Percentiles rank a stretch among this genome's conserved stretches.
Evolutionary conservation across 2,797 vertebrate species (phyloP).

Genomic region (Threskiornis aethiopicus): DNA sequence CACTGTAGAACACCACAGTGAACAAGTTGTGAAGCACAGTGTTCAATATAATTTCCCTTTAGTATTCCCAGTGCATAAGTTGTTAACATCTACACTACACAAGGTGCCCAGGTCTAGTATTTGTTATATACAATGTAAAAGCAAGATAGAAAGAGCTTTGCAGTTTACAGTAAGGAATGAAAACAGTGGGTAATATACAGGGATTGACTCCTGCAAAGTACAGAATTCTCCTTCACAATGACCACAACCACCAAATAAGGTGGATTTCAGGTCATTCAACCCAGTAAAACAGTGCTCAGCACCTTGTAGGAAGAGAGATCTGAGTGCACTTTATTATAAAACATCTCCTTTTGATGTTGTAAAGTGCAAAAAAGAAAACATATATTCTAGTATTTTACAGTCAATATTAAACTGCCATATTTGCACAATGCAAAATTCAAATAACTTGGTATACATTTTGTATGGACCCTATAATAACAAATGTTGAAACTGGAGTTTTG

Average conservation of each 20-base stretch:
- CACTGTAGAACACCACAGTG: conserved; percentile 72
- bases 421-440: conserved; percentile 64
- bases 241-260: neutral
- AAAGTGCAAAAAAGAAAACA: conserved; percentile 69
- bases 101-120: conserved; percentile 46
- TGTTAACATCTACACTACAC: conserved; percentile 33
- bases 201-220: conserved; percentile 47
- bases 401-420: conserved; percentile 43
- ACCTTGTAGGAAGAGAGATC: conserved; percentile 36
- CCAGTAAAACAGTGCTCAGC: conserved; percentile 47
- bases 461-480: conserved; percentile 39
- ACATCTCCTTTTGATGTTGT: conserved; percentile 39
- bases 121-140: conserved; percentile 54
- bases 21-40: conserved; percentile 75
- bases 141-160: conserved; percentile 53
- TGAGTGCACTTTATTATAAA: conserved; percentile 67
- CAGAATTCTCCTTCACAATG: conserved; percentile 54
- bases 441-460: conserved; percentile 45
- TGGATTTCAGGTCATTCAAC: conserved; percentile 13
- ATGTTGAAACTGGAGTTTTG: neutral
- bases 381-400: conserved; percentile 63
- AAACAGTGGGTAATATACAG: conserved; percentile 63
- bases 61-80: conserved; percentile 55
- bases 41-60: conserved; percentile 67
- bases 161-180: conserved; percentile 42